Percentiles rank a stretch among this genome's conserved stretches.
Conservation (phyloP, 2,113 vertebrate species). For the Antigone vipio region DNA sequence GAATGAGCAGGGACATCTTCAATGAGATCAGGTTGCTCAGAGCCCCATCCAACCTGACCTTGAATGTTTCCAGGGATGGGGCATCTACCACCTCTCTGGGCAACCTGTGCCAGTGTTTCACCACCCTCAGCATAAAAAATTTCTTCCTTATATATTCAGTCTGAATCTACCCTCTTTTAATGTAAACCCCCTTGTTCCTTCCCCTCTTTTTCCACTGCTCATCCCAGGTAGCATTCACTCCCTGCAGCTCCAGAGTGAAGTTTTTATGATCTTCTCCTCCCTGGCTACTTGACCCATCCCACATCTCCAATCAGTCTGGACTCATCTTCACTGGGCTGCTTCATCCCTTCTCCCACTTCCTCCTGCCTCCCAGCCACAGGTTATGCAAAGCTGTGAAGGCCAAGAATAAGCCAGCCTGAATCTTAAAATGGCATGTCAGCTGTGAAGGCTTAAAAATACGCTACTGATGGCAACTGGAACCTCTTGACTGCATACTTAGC, state of each 20-base stretch:
- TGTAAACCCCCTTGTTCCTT: not conserved
- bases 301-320: not conserved
- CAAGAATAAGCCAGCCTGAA: not conserved
- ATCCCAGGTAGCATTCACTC: not conserved
- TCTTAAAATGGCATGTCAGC: not conserved
- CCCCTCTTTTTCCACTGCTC: not conserved
- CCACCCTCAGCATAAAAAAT: not conserved
- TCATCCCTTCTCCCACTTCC: not conserved
- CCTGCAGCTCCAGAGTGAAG: not conserved
- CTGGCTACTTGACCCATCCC: not conserved
- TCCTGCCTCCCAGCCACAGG: not conserved
- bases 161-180: not conserved
- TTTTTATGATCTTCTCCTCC: not conserved
- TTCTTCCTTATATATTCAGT: not conserved
- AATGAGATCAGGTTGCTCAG: not conserved
- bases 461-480: not conserved
- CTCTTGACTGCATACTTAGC: not conserved
- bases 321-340: not conserved
- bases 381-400: not conserved
- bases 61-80: not conserved
- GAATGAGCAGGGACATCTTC: not conserved
- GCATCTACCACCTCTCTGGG: not conserved
- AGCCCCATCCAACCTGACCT: accelerated
- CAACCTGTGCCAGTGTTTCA: not conserved
- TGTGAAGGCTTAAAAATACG: not conserved